These are phyloP conservation scores for Osmoderma eremita DNA, from an alignment of 2,888 invertebrate species.

Conservation along the genomic window DNA sequence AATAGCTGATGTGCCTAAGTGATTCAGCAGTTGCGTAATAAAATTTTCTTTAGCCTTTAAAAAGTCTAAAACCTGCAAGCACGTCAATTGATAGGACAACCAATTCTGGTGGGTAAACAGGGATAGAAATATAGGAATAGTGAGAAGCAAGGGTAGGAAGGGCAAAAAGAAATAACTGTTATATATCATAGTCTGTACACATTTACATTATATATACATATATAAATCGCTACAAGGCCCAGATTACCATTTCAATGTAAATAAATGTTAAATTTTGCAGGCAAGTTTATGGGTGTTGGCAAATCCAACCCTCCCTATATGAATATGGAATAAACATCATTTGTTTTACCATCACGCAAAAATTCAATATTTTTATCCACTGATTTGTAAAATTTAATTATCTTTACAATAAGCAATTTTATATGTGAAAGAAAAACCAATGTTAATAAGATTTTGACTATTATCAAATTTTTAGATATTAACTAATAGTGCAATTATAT, in stretches of 20 bases:
- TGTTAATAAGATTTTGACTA: too few species aligned
- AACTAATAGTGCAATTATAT: background rate
- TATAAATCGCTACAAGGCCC: constrained; percentile 7
- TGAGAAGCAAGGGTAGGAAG: constrained; percentile 46
- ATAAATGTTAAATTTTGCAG: too few species aligned
- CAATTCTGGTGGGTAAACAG: constrained; percentile 74
- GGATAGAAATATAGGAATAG: constrained; percentile 50
- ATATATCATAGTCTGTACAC: constrained; percentile 30
- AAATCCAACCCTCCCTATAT: too few species aligned
- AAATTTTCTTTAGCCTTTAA: constrained; percentile 88
- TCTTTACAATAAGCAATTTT: too few species aligned
- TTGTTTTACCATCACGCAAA: too few species aligned
- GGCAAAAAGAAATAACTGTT: constrained; percentile 44
- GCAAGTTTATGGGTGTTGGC: too few species aligned
- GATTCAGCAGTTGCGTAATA: constrained; percentile 85
- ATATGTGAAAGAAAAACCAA: too few species aligned
- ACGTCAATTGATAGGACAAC: constrained; percentile 91
- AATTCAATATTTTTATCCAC: too few species aligned
- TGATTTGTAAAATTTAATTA: too few species aligned
- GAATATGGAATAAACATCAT: too few species aligned
- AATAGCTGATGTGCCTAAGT: constrained; percentile 93
- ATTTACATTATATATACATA: constrained; percentile 30
- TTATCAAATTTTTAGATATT: too few species aligned
- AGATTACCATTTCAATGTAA: too few species aligned
- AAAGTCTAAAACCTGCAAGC: constrained; percentile 92